Evolutionary conservation across 2,797 vertebrate species (phyloP), one percentile per base, ranked within the genome.

Genomic region (Hozukius guyotensis): DNA sequence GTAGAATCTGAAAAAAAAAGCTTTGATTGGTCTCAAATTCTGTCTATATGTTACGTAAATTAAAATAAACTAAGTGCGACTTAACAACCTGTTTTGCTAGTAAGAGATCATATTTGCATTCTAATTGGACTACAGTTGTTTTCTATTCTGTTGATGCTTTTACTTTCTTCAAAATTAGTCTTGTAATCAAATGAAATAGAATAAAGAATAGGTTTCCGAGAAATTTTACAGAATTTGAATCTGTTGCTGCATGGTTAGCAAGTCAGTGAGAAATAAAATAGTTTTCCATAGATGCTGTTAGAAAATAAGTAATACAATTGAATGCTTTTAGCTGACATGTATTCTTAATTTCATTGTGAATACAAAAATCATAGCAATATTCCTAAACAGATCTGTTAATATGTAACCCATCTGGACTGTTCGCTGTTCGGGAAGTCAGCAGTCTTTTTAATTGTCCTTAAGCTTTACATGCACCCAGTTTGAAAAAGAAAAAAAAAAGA

Each of bases 301-400:
- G 18, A 66, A 14, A 75, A 25, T 24, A 49, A 24, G 3, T 14
- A 5, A 68, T 20, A 34, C 4, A 56, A 16, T 27, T 2, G 11
- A 24, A 6, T n/a, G 5, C 0, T 20, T 67, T 61, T 16, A 73
- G 18, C 22, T 69, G 31, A 8, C 16, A 60, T 1, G 56, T 14
- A 57, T 22, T 67, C n/a, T 36, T n/a, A 34, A 38, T 27, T 20
- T n/a, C 18, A 56, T 6, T 63, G 4, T 68, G 7, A 69, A 16
- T 12, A 29, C 1, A 63, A 32, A 60, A n/a, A 6, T 55, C 7
- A 24, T 6, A 62, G 22, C n/a, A 63, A 24, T 3, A 56, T 68
- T 20, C 14, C 4, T 34, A 13, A 20, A 31, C 22, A 9, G 12
- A 52, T 65, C n/a, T 60, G 75, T 88, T 87, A 87, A 84, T 87